Evolutionary conservation across 2,113 vertebrate species (phyloP), one percentile per base, ranked within the genome.

Genomic region (Martes martes): DNA sequence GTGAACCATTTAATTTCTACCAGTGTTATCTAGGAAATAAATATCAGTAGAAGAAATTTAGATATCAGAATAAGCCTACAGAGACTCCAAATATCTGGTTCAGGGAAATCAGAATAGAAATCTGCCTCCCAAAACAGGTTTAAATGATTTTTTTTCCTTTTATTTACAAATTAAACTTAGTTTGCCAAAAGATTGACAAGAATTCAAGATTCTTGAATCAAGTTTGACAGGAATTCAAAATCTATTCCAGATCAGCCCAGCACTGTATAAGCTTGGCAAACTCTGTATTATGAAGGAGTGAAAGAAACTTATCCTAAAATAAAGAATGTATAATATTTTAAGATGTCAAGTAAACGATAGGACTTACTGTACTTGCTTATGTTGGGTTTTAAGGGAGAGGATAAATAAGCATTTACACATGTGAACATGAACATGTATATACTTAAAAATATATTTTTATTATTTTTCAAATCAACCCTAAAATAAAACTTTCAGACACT

Each of bases 1-100:
- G 59, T 74, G 33, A 84, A 96, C 24, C 4, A 74, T 89, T 97
- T 97, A 96, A 89, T 97, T 94, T 89, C 39, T 65, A 82, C 59
- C 23, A 89, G 4, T 85, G 82, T 86, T 79, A 79, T 14, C n/a
- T 95, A 73, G 50, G 42, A 18, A 42, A 89, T 81, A 59, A 69
- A 63, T 26, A 57, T 31, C 52, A 63, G 42, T 59, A 85, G 78
- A 67, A 69, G 39, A 59, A 71, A 96, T 45, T 89, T 78, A 83
- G 65, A 96, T 57, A 80, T 36, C 39, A 94, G 33, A 89, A 76
- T 36, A 89, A 88, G 57, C 39, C 31, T 79, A 79, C 28, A 94
- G 39, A 94, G 19, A 86, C 1, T 73, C 16, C 8, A 82, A 96
- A 84, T 7, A 50, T 81, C 61, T 93, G 28, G 5, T 74, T 86